phyloP scores from a whole-genome alignment of 1,140 invertebrate species.

The Condylostylus longicornis region DNA sequence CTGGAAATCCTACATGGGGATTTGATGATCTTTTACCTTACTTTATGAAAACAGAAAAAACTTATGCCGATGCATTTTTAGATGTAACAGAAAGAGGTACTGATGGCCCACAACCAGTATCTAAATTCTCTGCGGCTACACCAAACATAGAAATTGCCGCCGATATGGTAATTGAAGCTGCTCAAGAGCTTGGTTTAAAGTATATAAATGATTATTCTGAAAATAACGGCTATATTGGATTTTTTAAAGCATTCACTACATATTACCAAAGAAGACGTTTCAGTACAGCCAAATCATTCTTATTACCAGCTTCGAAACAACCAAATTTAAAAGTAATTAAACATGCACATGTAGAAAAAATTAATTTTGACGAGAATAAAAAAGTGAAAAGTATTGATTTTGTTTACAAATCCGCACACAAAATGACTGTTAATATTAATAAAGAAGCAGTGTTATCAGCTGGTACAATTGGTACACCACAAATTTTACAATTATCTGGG shows the following conservation, averaged over 20 bases:
- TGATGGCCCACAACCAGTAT: no score
- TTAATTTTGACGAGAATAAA: slow-evolving; percentile 39
- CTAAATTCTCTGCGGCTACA: no score
- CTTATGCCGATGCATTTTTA: not conserved
- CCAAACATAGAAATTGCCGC: no score
- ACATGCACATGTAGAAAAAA: slow-evolving; percentile 40
- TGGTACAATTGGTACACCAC: slow-evolving; percentile 37
- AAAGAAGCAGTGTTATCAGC: slow-evolving; percentile 42
- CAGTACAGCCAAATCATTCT: slow-evolving; percentile 45
- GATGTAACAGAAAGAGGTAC: slow-evolving; percentile 25
- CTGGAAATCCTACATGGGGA: slow-evolving; percentile 32
- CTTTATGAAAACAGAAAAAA: slow-evolving; percentile 16
- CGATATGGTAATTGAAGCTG: slow-evolving; percentile 41
- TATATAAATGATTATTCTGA: slow-evolving; percentile 39
- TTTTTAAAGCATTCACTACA: slow-evolving; percentile 20
- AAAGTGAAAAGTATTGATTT: slow-evolving; percentile 30
- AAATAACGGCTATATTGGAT: slow-evolving; percentile 28
- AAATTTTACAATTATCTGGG: slow-evolving; percentile 39
- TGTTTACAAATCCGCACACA: slow-evolving; percentile 14
- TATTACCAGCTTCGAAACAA: slow-evolving; percentile 40
- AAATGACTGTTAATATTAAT: slow-evolving; percentile 23
- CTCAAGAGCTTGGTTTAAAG: slow-evolving; percentile 69
- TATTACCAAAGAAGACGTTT: no score
- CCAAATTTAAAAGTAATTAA: slow-evolving; percentile 54
- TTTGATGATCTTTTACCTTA: slow-evolving; percentile 21